Percentiles rank a stretch among this genome's conserved stretches.
Conservation (phyloP, 2,797 vertebrate genomes). For the Taenioides sp. region DNA sequence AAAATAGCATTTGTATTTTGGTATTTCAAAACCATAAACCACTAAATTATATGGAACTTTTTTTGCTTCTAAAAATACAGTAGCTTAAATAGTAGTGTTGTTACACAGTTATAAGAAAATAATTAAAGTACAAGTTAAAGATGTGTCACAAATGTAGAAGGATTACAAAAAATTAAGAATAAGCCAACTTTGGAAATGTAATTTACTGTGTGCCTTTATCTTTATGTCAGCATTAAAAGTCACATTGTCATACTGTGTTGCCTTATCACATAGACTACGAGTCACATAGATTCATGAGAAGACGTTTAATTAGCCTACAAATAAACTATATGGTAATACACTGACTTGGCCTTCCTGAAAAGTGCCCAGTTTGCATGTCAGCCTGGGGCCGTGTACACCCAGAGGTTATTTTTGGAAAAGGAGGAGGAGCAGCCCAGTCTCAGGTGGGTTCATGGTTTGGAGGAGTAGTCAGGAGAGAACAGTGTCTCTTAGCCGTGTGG, state of each 20-base stretch:
- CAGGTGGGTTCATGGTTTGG: slow-evolving; percentile 47
- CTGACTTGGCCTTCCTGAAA: neutral
- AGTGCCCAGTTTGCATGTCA: slow-evolving; percentile 3
- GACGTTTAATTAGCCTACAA: neutral
- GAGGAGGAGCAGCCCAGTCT: slow-evolving; percentile 32
- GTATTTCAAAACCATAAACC: slow-evolving; percentile 1
- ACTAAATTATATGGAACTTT: neutral
- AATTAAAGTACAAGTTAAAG: neutral
- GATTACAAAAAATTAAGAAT: too few relatives aligned
- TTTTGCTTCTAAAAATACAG: too few relatives aligned
- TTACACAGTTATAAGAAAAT: neutral
- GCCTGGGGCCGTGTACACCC: slow-evolving; percentile 53
- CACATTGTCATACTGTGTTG: neutral
- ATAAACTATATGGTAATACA: slow-evolving; percentile 8
- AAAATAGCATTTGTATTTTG: neutral
- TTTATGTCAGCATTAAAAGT: neutral
- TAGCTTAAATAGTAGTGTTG: too few relatives aligned
- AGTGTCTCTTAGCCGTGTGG: slow-evolving; percentile 32
- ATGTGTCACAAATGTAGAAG: neutral
- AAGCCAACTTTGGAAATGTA: neutral
- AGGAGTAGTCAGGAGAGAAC: slow-evolving; percentile 17
- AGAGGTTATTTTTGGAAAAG: slow-evolving; percentile 62
- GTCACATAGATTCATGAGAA: neutral
- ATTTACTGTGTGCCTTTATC: neutral
- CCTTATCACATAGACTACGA: neutral